Evolutionary conservation across 2,797 vertebrate species (phyloP), one percentile per base, ranked within the genome.

Genomic region (Mus minutoides): DNA sequence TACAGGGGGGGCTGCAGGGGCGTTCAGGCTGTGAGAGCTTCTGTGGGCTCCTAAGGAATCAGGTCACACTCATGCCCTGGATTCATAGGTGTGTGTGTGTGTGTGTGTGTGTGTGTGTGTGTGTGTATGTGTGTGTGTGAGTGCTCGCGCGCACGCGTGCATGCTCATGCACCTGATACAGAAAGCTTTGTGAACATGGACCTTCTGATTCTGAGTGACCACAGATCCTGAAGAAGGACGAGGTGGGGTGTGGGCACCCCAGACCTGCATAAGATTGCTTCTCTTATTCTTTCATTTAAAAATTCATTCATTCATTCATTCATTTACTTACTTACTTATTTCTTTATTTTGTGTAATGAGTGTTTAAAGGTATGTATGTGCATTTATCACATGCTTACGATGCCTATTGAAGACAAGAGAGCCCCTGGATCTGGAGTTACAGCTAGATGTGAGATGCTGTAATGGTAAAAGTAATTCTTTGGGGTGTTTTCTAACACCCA

Each of bases 121-220:
- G 31, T n/a, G 31, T 69, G 64, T 17, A 12, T 34, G 64, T 34
- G 29, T 26, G 56, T 21, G 56, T 22, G 1, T 31, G 14, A 11
- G 19, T 17, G 69, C 6, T 19, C 8, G 11, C 5, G 6, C 2
- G 64, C n/a, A n/a, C n/a, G n/a, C n/a, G n/a, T n/a, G n/a, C n/a
- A n/a, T n/a, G n/a, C n/a, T n/a, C n/a, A n/a, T n/a, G n/a, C n/a
- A n/a, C n/a, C n/a, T 29, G n/a, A 13, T 26, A 4, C 3, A 11
- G 71, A 52, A n/a, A 13, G 2, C n/a, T 16, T 58, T 13, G 0
- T 2, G 62, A 54, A 52, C 0, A 0, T 3, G 11, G 21, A 17
- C 6, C 13, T 88, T 76, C 80, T n/a, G 16, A 37, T 12, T 34
- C 3, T 21, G 17, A 84, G 31, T 26, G 2, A 37, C 13, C 17